Percentiles rank a stretch among this genome's conserved stretches.
These are phyloP conservation scores for Pomacea canaliculata DNA, from an alignment of 2,888 invertebrate genomes.

Conservation along the genomic window DNA sequence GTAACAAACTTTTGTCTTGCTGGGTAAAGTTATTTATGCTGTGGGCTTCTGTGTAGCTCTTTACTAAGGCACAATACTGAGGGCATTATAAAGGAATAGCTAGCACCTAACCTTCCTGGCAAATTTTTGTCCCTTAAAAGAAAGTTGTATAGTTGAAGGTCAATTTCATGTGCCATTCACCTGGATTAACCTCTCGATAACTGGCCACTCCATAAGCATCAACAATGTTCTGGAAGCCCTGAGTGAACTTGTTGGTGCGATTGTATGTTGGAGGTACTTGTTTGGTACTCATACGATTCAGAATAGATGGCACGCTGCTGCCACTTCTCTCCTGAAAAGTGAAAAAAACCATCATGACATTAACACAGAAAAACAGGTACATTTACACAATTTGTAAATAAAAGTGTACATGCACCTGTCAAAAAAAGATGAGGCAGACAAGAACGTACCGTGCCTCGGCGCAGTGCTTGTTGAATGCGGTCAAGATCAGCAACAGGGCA, in stretches of 20 bases:
- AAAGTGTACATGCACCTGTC: too few species aligned
- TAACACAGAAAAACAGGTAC: too few species aligned
- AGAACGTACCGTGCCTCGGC: conserved; percentile 87
- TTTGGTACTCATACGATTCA: conserved; percentile 92
- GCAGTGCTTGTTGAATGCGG: conserved; percentile 92
- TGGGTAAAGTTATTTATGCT: background rate
- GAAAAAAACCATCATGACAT: too few species aligned
- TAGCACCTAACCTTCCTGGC: too few species aligned
- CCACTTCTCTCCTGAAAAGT: conserved; percentile 73
- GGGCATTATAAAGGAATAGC: background rate
- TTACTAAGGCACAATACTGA: too few species aligned
- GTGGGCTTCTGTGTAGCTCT: background rate
- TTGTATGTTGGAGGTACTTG: conserved; percentile 93
- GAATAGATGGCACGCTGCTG: conserved; percentile 91
- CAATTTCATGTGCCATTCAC: conserved; percentile 69
- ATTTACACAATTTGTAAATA: too few species aligned
- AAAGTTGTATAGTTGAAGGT: too few species aligned
- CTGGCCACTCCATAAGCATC: conserved; percentile 97
- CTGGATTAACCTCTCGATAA: conserved; percentile 97
- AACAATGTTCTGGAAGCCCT: conserved; percentile 93
- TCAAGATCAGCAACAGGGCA: conserved; percentile 92
- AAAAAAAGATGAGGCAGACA: too few species aligned
- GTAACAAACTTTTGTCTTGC: too few species aligned
- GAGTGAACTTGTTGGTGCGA: conserved; percentile 96
- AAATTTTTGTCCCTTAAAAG: too few species aligned